These are phyloP conservation scores for Oryzias celebensis DNA, from an alignment of 2,113 vertebrate genomes.

Conservation along the genomic window DNA sequence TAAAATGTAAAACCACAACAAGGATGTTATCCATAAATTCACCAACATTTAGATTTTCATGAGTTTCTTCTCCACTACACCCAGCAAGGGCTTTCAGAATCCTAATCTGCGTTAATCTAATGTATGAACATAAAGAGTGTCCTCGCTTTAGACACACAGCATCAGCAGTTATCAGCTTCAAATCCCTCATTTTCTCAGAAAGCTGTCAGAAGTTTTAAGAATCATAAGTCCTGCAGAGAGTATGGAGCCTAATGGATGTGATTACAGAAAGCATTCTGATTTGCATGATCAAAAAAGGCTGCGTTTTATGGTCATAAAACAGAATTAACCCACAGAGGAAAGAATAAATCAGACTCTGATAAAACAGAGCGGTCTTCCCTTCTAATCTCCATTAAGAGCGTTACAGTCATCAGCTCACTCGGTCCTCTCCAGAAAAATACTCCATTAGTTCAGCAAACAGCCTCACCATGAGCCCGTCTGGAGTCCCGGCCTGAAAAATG, in stretches of 20 bases:
- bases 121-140: no score
- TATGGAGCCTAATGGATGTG: no score
- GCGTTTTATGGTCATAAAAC: neutral
- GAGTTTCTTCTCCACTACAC: neutral
- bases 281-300: no score
- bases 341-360: neutral
- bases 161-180: neutral
- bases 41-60: no score
- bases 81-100: neutral
- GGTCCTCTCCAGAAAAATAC: conserved; percentile 17
- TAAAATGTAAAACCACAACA: no score
- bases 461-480: neutral
- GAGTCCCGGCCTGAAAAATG: conserved; percentile 48
- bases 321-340: neutral
- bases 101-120: neutral
- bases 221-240: no score
- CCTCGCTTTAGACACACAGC: no score
- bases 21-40: no score
- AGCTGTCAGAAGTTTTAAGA: no score
- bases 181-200: no score
- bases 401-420: conserved; percentile 15
- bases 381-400: conserved; percentile 46
- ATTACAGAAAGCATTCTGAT: no score
- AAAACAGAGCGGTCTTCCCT: conserved; percentile 18
- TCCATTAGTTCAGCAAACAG: conserved; percentile 23